Conservation (phyloP, 1,140 invertebrate species). For the Ptiloglossa arizonensis region DNA sequence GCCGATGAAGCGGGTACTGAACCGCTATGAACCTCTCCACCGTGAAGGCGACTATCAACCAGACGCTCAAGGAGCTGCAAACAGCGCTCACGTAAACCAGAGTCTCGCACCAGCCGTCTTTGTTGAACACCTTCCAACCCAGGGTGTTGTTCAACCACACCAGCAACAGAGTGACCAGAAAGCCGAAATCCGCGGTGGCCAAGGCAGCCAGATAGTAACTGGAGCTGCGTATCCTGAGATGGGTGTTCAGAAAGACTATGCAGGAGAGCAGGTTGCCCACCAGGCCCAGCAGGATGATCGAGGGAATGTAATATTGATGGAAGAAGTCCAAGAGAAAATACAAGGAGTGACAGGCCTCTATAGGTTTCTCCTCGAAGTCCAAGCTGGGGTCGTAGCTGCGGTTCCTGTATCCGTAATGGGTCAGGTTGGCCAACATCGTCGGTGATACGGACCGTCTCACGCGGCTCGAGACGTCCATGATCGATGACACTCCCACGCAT, state of each 20-base stretch:
- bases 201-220: conserved; percentile 84
- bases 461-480: conserved; percentile 7
- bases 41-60: conserved; percentile 86
- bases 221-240: conserved; percentile 83
- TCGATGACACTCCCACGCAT: neutral
- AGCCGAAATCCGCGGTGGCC: conserved; percentile 83
- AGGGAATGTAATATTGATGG: conserved; percentile 82
- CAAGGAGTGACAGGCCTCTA: conserved; percentile 68
- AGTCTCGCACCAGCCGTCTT: conserved; percentile 83
- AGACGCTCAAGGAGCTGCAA: conserved; percentile 84
- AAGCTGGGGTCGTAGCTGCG: neutral
- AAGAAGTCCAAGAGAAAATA: conserved; percentile 80
- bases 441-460: conserved; percentile 28
- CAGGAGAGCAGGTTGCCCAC: conserved; percentile 84
- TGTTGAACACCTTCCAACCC: conserved; percentile 82
- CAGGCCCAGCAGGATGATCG: conserved; percentile 82
- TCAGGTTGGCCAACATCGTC: conserved; percentile 20
- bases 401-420: conserved; percentile 30
- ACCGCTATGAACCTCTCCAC: conserved; percentile 86
- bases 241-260: conserved; percentile 83
- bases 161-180: conserved; percentile 80
- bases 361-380: conserved; percentile 58
- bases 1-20: conserved; percentile 85
- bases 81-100: conserved; percentile 84
- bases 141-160: conserved; percentile 82